phyloP scores from a whole-genome alignment of 2,113 vertebrate genomes.

The Chaetodon auriga region DNA sequence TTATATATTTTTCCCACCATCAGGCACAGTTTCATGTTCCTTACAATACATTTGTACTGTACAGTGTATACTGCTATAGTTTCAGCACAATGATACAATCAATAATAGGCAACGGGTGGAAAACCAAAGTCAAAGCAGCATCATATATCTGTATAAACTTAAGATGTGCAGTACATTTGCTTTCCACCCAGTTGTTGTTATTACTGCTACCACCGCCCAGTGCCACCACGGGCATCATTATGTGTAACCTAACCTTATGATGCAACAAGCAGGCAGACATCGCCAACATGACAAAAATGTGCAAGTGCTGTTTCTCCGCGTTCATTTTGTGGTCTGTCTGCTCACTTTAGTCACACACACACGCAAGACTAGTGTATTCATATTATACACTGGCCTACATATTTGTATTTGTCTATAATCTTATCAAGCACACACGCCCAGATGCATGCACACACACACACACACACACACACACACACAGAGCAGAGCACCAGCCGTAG shows the following conservation, averaged over 20 bases:
- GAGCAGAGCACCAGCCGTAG: slow-evolving; percentile 8
- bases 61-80: background rate
- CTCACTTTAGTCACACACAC: background rate
- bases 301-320: background rate
- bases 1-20: background rate
- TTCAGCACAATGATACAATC: background rate
- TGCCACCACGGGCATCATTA: background rate
- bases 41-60: background rate
- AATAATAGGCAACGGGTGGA: background rate
- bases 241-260: background rate
- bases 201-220: background rate
- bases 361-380: slow-evolving; percentile 1
- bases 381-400: slow-evolving; percentile 6
- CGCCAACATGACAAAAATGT: background rate
- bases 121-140: background rate
- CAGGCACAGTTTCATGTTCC: background rate
- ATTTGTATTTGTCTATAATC: slow-evolving; percentile 2
- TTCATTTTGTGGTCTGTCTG: background rate
- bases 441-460: background rate
- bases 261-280: background rate
- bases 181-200: background rate
- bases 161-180: background rate
- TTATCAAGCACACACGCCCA: slow-evolving; percentile 9
- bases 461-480: background rate
- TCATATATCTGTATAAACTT: background rate